Evolutionary conservation across 2,888 invertebrate genomes (phyloP), one percentile per base, ranked within the genome.

Genomic region (Rhyacophila evoluta): DNA sequence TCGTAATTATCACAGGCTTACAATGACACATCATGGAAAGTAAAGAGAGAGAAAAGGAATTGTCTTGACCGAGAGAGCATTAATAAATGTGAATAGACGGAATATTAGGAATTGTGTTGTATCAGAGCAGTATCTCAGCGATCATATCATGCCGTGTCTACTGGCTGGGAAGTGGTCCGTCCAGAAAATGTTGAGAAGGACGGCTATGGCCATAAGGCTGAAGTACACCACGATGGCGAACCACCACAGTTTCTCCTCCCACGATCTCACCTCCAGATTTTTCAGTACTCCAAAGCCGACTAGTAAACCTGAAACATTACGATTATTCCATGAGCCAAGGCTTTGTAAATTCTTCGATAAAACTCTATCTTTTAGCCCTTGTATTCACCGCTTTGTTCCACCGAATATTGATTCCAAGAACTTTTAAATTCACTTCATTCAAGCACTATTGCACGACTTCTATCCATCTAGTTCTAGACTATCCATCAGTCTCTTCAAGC

Each of bases 241-340:
- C 95, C 95, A 95, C 93, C 95, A 95, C 0, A 96, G 85, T 0
- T 93, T 90, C 82, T 92, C 93, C 87, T 97, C 97, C 95, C 96
- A 97, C 77, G 92, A 92, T 74, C 92, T 91, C 81, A 94, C 93
- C 85, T 94, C 93, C 6, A 97, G 89, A 87, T 97, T 97, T 25
- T 95, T 91, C n/a, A 97, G 89, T 0, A 95, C 93, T 8, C 96
- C 94, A 80, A 97, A 94, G 15, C 96, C 97, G 37, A 97, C 94
- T 12, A 97, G 89, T 0, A 95, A 89, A 75, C 96, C 96, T 85
- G 94, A 90, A 86, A 85, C 3, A 15, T 12, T 10, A n/a, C 15
- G n/a, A 12, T 15, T 10, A 37, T 8, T 6, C 10, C 5, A 55
- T 10, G 12, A n/a, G 93, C n/a, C n/a, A n/a, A n/a, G n/a, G n/a